Evolutionary conservation across 1,140 invertebrate species (phyloP).

Genomic region (Caenorhabditis brenneri): DNA sequence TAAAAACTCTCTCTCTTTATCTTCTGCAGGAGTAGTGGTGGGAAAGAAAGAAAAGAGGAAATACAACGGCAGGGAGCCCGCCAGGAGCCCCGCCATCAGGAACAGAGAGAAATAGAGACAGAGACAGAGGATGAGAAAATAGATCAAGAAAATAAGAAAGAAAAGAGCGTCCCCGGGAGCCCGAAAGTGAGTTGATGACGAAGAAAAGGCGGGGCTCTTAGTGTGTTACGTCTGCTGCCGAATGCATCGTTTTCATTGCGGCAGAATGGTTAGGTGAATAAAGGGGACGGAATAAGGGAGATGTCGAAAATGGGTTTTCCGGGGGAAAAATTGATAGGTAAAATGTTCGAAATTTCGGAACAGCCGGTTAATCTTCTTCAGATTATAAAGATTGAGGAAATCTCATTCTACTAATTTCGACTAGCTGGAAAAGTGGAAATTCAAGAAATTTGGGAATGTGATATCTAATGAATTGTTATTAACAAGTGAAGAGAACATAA

Average conservation of each 20-base stretch:
- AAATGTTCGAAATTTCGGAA: no score
- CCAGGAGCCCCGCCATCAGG: not conserved
- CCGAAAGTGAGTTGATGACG: conserved; percentile 20
- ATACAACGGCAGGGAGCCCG: conserved; percentile 38
- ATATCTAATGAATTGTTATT: no score
- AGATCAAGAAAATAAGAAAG: conserved; percentile 26
- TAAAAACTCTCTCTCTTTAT: conserved; percentile 12
- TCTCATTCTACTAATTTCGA: no score
- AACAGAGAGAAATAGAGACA: not conserved
- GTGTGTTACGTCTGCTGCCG: conserved; percentile 27
- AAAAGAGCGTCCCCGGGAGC: not conserved
- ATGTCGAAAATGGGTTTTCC: no score
- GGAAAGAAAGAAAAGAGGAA: not conserved
- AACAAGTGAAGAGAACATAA: no score
- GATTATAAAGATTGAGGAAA: not conserved
- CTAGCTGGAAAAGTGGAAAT: no score
- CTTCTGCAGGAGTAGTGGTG: not conserved
- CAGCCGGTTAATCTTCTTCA: no score
- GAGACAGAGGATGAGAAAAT: not conserved
- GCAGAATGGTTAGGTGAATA: not conserved
- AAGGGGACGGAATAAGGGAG: not conserved
- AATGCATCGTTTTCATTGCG: conserved; percentile 9
- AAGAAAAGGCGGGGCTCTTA: conserved; percentile 26
- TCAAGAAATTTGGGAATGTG: no score
- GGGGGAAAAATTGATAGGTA: no score